phyloP scores from a whole-genome alignment of 2,888 invertebrate genomes.

The Meghimatium bilineatum region DNA sequence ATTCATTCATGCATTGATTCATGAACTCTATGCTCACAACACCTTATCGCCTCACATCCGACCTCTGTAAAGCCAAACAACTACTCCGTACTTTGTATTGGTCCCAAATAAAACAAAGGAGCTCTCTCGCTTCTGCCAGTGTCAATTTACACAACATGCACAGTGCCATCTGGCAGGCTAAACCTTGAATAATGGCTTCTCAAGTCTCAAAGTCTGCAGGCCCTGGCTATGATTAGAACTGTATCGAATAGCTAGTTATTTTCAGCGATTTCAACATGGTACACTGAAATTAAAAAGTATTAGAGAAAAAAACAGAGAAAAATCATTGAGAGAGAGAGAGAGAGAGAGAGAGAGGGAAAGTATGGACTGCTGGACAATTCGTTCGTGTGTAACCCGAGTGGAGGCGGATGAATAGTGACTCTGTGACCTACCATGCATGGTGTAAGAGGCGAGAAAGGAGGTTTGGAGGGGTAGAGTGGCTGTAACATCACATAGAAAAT shows the following conservation, averaged over 20 bases:
- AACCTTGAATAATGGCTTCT: not conserved
- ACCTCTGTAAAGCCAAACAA: not conserved
- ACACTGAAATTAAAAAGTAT: not conserved
- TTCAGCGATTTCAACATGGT: not conserved
- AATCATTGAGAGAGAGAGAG: too few species aligned
- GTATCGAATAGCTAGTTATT: not conserved
- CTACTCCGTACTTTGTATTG: not conserved
- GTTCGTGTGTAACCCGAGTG: too few species aligned
- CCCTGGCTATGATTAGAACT: not conserved
- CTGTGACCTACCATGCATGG: too few species aligned
- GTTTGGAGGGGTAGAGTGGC: too few species aligned
- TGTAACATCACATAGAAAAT: too few species aligned
- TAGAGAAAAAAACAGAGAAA: too few species aligned
- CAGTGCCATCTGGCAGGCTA: constrained; percentile 3
- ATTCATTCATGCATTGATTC: not conserved
- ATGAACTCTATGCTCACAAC: not conserved
- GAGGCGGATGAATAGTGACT: too few species aligned
- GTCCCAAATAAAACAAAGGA: not conserved
- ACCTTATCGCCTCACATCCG: not conserved
- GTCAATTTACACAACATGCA: not conserved
- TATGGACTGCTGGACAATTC: too few species aligned
- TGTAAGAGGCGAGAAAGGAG: too few species aligned
- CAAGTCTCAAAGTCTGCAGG: not conserved
- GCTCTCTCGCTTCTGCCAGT: not conserved
- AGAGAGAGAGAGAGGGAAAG: too few species aligned